Evolutionary conservation across 2,797 vertebrate species (phyloP).

Genomic region (Etheostoma nigrum): DNA sequence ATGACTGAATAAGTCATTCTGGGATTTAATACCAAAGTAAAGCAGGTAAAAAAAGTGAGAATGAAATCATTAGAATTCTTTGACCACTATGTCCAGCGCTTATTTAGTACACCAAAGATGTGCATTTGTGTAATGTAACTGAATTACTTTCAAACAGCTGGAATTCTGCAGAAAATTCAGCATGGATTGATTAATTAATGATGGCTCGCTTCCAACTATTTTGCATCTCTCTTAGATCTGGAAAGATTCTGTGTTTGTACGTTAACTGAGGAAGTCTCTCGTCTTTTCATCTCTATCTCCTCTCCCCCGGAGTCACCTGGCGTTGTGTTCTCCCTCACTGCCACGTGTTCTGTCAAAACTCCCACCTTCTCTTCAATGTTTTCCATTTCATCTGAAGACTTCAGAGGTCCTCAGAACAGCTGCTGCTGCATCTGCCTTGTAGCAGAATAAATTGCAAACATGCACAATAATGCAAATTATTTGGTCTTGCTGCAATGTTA

Average conservation of each 20-base stretch:
- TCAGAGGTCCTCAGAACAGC: slow-evolving; percentile 70
- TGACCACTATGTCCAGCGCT: neutral
- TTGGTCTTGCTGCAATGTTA: slow-evolving; percentile 9
- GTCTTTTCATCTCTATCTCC: slow-evolving; percentile 49
- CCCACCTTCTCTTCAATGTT: slow-evolving; percentile 30
- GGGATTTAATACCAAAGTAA: neutral
- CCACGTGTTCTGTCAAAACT: slow-evolving; percentile 73
- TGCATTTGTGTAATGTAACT: neutral
- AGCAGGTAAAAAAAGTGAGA: neutral
- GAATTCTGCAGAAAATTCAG: neutral
- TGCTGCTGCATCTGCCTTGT: slow-evolving; percentile 64
- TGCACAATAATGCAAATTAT: slow-evolving; percentile 54
- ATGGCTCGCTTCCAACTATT: slow-evolving; percentile 25
- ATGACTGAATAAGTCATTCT: slow-evolving; percentile 11
- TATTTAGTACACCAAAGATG: neutral
- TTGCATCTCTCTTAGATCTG: slow-evolving; percentile 32
- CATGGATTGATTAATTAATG: slow-evolving; percentile 30
- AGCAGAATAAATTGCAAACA: slow-evolving; percentile 52
- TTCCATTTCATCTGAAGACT: slow-evolving; percentile 68
- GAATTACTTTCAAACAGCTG: neutral
- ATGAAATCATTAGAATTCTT: neutral
- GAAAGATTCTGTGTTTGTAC: slow-evolving; percentile 3
- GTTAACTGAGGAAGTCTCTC: slow-evolving; percentile 1
- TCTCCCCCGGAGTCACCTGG: slow-evolving; percentile 44
- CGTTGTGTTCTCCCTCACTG: slow-evolving; percentile 32